Percentiles rank a stretch among this genome's conserved stretches.
phyloP scores from a whole-genome alignment of 2,888 invertebrate genomes.

The Lycia hirtaria region DNA sequence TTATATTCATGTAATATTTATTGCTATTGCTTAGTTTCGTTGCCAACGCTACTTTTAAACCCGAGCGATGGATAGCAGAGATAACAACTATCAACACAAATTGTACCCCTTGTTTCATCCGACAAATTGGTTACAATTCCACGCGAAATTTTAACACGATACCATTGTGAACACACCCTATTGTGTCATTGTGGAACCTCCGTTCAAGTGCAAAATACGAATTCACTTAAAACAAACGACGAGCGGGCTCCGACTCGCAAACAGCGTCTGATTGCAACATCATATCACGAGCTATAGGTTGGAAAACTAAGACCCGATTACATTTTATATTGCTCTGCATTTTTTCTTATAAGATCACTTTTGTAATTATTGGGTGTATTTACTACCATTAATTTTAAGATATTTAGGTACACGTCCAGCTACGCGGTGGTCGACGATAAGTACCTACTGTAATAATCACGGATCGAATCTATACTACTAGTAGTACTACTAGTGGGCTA shows the following conservation, averaged over 20 bases:
- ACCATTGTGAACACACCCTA: slow-evolving; percentile 62
- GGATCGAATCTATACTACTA: too few relatives aligned
- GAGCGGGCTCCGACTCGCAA: slow-evolving; percentile 1
- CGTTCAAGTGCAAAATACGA: slow-evolving; percentile 43
- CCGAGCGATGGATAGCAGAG: slow-evolving; percentile 69
- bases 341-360: too few relatives aligned
- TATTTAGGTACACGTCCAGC: too few relatives aligned
- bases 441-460: too few relatives aligned
- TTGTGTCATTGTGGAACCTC: slow-evolving; percentile 50
- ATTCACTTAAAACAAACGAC: slow-evolving; percentile 37
- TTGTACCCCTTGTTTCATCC: slow-evolving; percentile 78
- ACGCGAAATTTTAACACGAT: slow-evolving; percentile 74
- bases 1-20: slow-evolving; percentile 19
- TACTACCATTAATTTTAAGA: too few relatives aligned
- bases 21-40: slow-evolving; percentile 52
- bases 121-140: slow-evolving; percentile 80
- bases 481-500: too few relatives aligned
- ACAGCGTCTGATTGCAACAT: not conserved
- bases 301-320: too few relatives aligned
- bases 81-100: slow-evolving; percentile 80
- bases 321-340: too few relatives aligned
- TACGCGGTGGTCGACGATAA: too few relatives aligned
- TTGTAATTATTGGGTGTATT: too few relatives aligned
- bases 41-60: slow-evolving; percentile 57
- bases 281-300: too few relatives aligned